A percentile compares a stretch with the other conserved stretches of the same genome.
phyloP scores from a whole-genome alignment of 2,797 vertebrate species.

The Anableps anableps region DNA sequence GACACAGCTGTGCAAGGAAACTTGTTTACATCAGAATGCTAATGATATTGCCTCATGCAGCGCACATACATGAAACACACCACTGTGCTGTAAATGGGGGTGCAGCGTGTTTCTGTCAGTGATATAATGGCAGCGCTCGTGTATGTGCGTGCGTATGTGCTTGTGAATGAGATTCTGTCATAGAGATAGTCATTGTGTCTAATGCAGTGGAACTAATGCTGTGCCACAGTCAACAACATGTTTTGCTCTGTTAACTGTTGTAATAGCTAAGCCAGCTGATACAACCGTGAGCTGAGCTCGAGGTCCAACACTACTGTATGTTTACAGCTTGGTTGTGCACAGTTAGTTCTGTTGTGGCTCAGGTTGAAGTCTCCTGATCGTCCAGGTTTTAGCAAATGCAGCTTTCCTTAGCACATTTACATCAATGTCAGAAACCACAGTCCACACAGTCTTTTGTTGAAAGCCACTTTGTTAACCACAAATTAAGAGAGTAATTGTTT shows the following conservation, averaged over 20 bases:
- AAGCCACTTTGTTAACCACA: slow-evolving; percentile 44
- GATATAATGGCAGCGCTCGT: slow-evolving; percentile 27
- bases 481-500: slow-evolving; percentile 56
- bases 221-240: slow-evolving; percentile 75
- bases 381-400: slow-evolving; percentile 11
- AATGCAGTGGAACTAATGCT: slow-evolving; percentile 79
- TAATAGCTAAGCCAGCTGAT: slow-evolving; percentile 71
- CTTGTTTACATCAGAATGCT: slow-evolving; percentile 23
- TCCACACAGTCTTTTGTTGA: slow-evolving; percentile 18
- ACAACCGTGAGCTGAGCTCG: slow-evolving; percentile 52
- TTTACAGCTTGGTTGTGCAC: slow-evolving; percentile 45
- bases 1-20: slow-evolving; percentile 23
- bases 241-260: slow-evolving; percentile 76
- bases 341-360: slow-evolving; percentile 40
- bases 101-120: slow-evolving; percentile 35
- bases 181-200: slow-evolving; percentile 75
- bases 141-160: slow-evolving; percentile 20
- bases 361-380: slow-evolving; percentile 20
- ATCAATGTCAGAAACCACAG: slow-evolving; percentile 24
- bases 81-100: slow-evolving; percentile 60
- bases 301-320: slow-evolving; percentile 46
- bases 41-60: slow-evolving; percentile 36
- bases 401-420: background rate
- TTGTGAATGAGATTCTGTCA: slow-evolving; percentile 70
- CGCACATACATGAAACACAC: slow-evolving; percentile 37